Evolutionary conservation across 2,888 invertebrate species (phyloP), one percentile per base, ranked within the genome.

Genomic region (Odontocolon sp.): DNA sequence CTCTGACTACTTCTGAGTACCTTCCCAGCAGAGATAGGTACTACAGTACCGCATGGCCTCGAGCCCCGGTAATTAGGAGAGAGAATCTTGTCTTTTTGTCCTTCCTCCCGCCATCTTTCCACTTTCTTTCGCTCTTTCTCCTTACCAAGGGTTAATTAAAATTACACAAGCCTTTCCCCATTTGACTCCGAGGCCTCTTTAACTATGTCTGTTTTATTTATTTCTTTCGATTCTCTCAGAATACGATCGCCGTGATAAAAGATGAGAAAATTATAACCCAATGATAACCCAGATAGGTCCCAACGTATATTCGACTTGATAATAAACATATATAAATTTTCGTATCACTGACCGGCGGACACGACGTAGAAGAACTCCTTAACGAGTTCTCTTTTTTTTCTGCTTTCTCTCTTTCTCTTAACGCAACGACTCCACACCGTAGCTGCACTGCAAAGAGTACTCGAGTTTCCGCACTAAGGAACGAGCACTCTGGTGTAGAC

Each of bases 1-100:
- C 33, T 61, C 56, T 54, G 28, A 57, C 36, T 36, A 45, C 28
- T 38, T 23, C 63, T 50, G 47, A 21, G 21, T 45, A 31, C 36
- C 16, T 33, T 40, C 31, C 23, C 45, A 14, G 38, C 14, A 21
- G n/a, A n/a, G 31, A n/a, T 9, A 31, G 36, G 40, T 54, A 52
- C 42, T 18, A 45, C 31, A 18, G 16, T 21, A 14, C 57, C 38
- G 14, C 54, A 68, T 42, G 63, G 50, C 67, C 57, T 72, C 50
- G 50, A 68, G 57, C 56, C 71, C 42, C 57, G 68, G 77, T 77
- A 77, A 77, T 77, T 77, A 77, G 77, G 71, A 77, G 68, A 77
- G 68, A 68, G 31, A 59, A 54, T 14, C 23, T 61, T 42, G 18
- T 67, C 42, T 50, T 45, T 40, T 31, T 11, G 6, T 42, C 1